Evolutionary conservation across 1,140 invertebrate genomes (phyloP), one percentile per base, ranked within the genome.

Genomic region (Atta texana): DNA sequence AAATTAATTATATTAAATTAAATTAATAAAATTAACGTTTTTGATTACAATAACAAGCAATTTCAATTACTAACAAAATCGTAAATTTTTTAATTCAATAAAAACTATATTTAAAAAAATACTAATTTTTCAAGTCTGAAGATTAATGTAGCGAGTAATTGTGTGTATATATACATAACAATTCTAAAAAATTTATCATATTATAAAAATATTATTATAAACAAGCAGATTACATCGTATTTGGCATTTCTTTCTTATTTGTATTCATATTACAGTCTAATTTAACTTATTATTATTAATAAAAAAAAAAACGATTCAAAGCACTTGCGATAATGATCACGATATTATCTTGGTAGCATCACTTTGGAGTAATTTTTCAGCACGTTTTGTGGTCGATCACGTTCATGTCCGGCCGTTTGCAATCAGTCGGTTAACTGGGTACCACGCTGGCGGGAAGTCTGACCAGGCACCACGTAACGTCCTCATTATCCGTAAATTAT

Each of bases 401-500:
- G 89, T 89, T 34, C 72, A 31, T 24, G 55, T 57, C 53, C 64
- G 88, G 63, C 78, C 88, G 74, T 84, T 81, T 51, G 63, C 89
- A 84, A 87, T 90, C 89, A 81, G 88, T 87, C 80, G 84, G 86
- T 85, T 77, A 87, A 87, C 75, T 76, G 78, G 64, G 68, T 89
- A 75, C 68, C 85, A 63, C 66, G 55, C 57, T 63, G 80, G 10
- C 51, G 63, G 68, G 61, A 69, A 87, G 61, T 85, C 74, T 69
- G 89, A 64, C 72, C 78, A 74, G 72, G 74, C 66, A 82, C 69
- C 89, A 90, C 86, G 88, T 88, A 90, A 28, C 80, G 57, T 90
- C 75, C 86, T 90, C 89, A 90, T 90, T 90, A 90, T 90, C 89
- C 89, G 88, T 90, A 90, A 90, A 90, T 90, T 90, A 90, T 90